Evolutionary conservation across 2,888 invertebrate genomes (phyloP), one percentile per base, ranked within the genome.

Genomic region (Dendrolimus pini): DNA sequence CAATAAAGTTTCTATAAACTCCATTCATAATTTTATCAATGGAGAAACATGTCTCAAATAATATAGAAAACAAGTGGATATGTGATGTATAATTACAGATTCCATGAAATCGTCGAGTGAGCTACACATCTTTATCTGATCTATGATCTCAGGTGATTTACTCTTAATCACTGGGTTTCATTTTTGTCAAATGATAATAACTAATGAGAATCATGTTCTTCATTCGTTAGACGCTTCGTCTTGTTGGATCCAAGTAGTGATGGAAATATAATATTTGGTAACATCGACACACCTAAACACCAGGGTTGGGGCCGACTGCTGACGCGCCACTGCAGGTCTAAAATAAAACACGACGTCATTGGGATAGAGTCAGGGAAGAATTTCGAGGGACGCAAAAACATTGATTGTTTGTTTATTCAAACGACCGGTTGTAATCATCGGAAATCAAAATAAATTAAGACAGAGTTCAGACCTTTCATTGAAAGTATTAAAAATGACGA

Each of bases 211-310:
- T 30, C 30, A 30, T 30, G 30, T 30, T 30, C 30, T 30, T 30
- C 30, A 30, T 30, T 6, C 30, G 6, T 30, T 30, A 30, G 30
- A 30, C 30, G 30, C 6, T 30, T 30, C 30, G 63, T 66, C 64
- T 62, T 61, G 68, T 71, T 71, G 67, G 63, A 74, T 82, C 79
- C 77, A 86, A 86, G 80, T 81, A 75, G 75, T 76, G 83, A 78
- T 72, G 72, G 75, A 75, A 63, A 70, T 73, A 77, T 71, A 82
- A 73, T 74, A 82, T 78, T 72, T 80, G 86, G 82, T 82, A 87
- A 89, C 89, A 89, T 85, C 89, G 91, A 91, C 91, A 91, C 91
- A 91, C 91, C 91, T 91, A 91, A 90, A 90, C 83, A 91, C 91
- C 82, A 91, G 89, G 80, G 91, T 91, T 74, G 91, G 91, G 72